Evolutionary conservation across 2,797 vertebrate genomes (phyloP), one percentile per base, ranked within the genome.

Genomic region (Notolepis coatsorum): DNA sequence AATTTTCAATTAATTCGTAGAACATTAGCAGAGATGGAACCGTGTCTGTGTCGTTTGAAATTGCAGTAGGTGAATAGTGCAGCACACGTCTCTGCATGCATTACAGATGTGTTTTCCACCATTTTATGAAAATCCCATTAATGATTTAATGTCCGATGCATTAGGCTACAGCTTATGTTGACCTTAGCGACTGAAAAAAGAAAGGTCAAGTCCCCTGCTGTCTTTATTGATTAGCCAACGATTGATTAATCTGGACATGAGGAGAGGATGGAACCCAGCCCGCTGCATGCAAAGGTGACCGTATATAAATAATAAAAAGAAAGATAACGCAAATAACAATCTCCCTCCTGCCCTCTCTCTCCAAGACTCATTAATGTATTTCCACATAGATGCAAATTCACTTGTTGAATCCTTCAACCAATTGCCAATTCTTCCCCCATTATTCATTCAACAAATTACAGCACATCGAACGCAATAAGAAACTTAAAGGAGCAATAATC

Each of bases 371-470:
- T 76, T 74, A 68, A 86, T 46, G 79, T 88, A 86, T 90, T 90
- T 53, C 78, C 83, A 88, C 86, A 81, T 68, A 61, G 35, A 85
- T 89, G 87, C 68, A 76, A 82, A 91, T 87, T 84, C 65, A 89
- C 86, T 91, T 91, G 66, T 88, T 81, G n/a, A n/a, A n/a, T n/a
- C n/a, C 77, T 77, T 88, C 53, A 3, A 83, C 67, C 57, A 87
- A 62, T n/a, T n/a, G n/a, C n/a, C n/a, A n/a, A n/a, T n/a, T n/a
- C n/a, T n/a, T n/a, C n/a, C n/a, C n/a, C n/a, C 64, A 59, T 91
- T 91, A 90, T 92, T 93, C 92, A 94, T 92, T 92, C 89, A 91
- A 87, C 72, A 80, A 92, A 91, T 92, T 94, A 92, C 78, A 86
- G 43, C 78, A 84, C 75, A 88, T 86, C 88, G 88, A 91, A 92